Evolutionary conservation across 2,888 invertebrate species (phyloP), one percentile per base, ranked within the genome.

Genomic region (Malthinus seriepunctatus): DNA sequence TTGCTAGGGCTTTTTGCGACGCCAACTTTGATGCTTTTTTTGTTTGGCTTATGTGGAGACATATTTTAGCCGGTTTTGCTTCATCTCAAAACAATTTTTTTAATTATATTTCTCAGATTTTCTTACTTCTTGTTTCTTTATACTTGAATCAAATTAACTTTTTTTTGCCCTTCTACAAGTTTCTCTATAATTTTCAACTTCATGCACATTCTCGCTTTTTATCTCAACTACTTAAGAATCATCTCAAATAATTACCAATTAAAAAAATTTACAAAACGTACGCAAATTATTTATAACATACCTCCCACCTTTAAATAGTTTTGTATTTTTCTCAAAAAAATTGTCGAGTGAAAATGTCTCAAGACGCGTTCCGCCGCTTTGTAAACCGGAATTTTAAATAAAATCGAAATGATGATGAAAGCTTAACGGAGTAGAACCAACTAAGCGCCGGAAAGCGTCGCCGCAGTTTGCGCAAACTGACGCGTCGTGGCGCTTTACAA

Each of bases 1-100:
- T 76, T 76, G 71, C 76, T 72, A 66, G 69, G 68, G 75, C 71
- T 75, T 76, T 76, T 76, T 74, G 68, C 73, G 73, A 75, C 75
- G 70, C 72, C 65, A 56, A 57, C 59, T 56, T 49, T 52, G 64
- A 60, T 63, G 60, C 61, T 61, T 64, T 66, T 63, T 67, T 67
- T 59, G 56, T 60, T 60, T 62, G 44, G 59, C 60, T 60, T 63
- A 55, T 56, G 64, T 64, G 62, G 62, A 63, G 66, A 65, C 62
- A 62, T 62, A 55, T 62, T 59, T 52, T 44, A 56, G 51, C 60
- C 49, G 54, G 60, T 61, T 64, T 62, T 61, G 56, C 48, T 49
- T 57, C 51, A 54, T 51, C 48, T 54, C 32, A 32, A 34, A 37
- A 45, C 51, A 55, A 47, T 61, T 63, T 62, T 46, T 31, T 32